phyloP scores from a whole-genome alignment of 2,888 invertebrate genomes.

The Noctua comes region DNA sequence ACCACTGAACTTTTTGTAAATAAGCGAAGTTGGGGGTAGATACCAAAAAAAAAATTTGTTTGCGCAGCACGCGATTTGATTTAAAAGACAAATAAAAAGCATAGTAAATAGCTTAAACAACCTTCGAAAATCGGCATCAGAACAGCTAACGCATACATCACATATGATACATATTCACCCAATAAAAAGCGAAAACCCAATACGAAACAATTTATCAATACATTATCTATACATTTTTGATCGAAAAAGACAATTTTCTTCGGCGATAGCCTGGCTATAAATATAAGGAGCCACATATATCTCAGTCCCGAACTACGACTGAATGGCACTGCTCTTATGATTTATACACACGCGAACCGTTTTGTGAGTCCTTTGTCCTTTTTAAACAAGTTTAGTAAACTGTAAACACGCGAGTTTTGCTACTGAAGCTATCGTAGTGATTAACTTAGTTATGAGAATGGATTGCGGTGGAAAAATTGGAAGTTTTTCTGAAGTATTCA shows the following conservation, averaged over 20 bases:
- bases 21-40: neutral
- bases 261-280: constrained; percentile 76
- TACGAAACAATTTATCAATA: constrained; percentile 51
- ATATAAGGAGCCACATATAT: constrained; percentile 79
- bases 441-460: constrained; percentile 23
- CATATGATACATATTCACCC: constrained; percentile 41
- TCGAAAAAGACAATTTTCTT: constrained; percentile 67
- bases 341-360: constrained; percentile 75
- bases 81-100: constrained; percentile 5
- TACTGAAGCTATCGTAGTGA: constrained; percentile 4
- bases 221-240: constrained; percentile 58
- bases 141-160: constrained; percentile 30
- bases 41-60: neutral
- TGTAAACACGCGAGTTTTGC: constrained; percentile 45
- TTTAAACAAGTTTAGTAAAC: constrained; percentile 47
- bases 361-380: constrained; percentile 62
- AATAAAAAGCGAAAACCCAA: constrained; percentile 50
- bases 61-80: neutral
- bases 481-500: constrained; percentile 30
- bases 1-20: neutral
- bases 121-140: neutral
- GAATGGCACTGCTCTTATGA: constrained; percentile 78
- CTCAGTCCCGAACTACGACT: constrained; percentile 77
- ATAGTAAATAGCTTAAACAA: neutral
- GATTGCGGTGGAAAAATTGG: constrained; percentile 6